Evolutionary conservation across 2,113 vertebrate species (phyloP), one percentile per base, ranked within the genome.

Genomic region (Hylia prasina): DNA sequence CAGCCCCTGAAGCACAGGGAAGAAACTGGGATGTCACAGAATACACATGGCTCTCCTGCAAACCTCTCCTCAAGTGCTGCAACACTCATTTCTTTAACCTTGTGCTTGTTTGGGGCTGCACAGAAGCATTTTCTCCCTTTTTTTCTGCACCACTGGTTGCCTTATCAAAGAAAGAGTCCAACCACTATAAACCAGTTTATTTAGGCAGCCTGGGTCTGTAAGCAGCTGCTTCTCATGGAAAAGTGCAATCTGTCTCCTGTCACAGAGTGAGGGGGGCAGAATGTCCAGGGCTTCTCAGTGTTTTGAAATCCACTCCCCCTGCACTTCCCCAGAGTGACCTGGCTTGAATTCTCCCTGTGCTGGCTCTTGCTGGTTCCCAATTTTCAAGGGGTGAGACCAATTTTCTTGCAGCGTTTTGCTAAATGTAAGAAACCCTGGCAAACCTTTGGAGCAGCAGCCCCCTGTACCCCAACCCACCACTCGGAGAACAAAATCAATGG

Each of bases 81-180:
- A 45, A 31, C 48, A 9, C 75, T 90, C 27, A 9, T 53, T 85
- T 54, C 70, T 72, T 72, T 24, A n/a, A 80, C 16, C 37, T 42
- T 51, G 10, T 53, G 57, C 22, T 60, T 79, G 23, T 35, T 57
- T 47, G 81, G 51, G 37, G 56, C 50, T 77, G 39, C 73, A 70
- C 64, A 54, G 60, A 66, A 89, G 8, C 39, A 30, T 77, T 77
- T 85, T 33, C 11, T n/a, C 48, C 20, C 8, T 18, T 25, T 37
- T n/a, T 45, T 69, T 19, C 10, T 47, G 10, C n/a, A 51, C 13
- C 60, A 31, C 33, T 0, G 0, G 12, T 9, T 6, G 1, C 42
- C 25, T 81, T 50, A 48, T 7, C 13, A 60, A n/a, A 61, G 45
- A 7, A 68, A 47, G 24, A 75, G 11, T 2, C 22, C 20, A 33